These are phyloP conservation scores for Formica aserva DNA, from an alignment of 2,888 invertebrate genomes.

Conservation along the genomic window DNA sequence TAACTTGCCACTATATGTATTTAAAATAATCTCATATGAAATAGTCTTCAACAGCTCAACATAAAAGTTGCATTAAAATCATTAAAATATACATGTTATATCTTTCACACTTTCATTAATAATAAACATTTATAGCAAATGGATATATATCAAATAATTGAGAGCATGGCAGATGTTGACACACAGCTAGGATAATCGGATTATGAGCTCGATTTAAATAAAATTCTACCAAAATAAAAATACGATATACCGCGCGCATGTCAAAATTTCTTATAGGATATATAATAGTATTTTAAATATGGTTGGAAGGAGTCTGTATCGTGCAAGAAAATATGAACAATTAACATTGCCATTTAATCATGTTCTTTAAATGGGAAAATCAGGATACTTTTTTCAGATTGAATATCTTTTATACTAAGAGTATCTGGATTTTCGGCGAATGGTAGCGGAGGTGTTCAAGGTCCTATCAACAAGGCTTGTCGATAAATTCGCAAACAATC, in stretches of 20 bases:
- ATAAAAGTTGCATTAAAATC: not conserved
- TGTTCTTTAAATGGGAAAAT: slow-evolving; percentile 20
- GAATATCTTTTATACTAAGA: slow-evolving; percentile 25
- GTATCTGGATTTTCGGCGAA: slow-evolving; percentile 38
- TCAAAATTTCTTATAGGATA: slow-evolving; percentile 22
- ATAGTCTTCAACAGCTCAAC: not conserved
- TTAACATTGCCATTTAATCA: slow-evolving; percentile 15
- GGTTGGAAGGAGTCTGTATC: slow-evolving; percentile 50
- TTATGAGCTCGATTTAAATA: slow-evolving; percentile 8
- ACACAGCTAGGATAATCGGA: not conserved
- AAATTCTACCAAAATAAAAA: slow-evolving; percentile 44
- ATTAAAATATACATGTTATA: not conserved
- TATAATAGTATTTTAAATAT: slow-evolving; percentile 19
- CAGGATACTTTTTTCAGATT: slow-evolving; percentile 11
- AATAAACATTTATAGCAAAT: slow-evolving; percentile 26
- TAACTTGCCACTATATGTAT: slow-evolving; percentile 14
- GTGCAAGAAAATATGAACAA: slow-evolving; percentile 43
- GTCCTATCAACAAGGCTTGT: not conserved
- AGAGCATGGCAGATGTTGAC: slow-evolving; percentile 38
- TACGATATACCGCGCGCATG: not conserved
- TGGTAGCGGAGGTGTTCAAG: slow-evolving; percentile 43
- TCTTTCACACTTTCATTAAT: slow-evolving; percentile 1
- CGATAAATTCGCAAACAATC: slow-evolving; percentile 31
- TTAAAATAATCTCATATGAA: slow-evolving; percentile 13
- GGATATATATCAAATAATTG: slow-evolving; percentile 31